phyloP scores from a whole-genome alignment of 2,888 invertebrate genomes.

The Liposcelis brunnea region DNA sequence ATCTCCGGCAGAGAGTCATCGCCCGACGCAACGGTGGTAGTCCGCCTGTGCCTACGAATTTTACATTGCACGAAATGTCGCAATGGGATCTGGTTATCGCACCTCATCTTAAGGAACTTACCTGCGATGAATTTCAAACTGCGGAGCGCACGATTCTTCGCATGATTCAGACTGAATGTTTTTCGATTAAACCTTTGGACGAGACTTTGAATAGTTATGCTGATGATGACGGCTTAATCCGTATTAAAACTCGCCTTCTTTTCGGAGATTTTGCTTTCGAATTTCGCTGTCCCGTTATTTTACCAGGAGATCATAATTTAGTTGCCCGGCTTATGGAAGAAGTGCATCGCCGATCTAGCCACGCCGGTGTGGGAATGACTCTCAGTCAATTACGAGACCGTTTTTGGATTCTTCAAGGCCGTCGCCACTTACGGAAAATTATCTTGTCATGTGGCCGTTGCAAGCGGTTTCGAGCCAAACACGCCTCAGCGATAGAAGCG shows the following conservation, averaged over 20 bases:
- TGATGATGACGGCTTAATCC: no score
- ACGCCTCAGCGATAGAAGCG: not conserved
- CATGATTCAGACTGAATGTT: slow-evolving; percentile 9
- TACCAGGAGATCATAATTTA: no score
- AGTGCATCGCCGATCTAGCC: not conserved
- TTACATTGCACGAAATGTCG: no score
- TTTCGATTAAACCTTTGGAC: not conserved
- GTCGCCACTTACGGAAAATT: slow-evolving; percentile 4
- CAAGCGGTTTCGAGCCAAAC: not conserved
- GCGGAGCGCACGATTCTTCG: slow-evolving; percentile 4
- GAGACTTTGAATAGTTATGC: no score
- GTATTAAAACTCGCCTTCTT: no score
- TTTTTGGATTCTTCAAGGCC: slow-evolving; percentile 13
- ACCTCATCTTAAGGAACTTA: not conserved
- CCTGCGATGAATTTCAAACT: slow-evolving; percentile 8
- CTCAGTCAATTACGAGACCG: slow-evolving; percentile 10
- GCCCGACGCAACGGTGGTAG: no score
- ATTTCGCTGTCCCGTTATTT: no score
- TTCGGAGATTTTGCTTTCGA: no score
- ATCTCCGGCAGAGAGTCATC: no score
- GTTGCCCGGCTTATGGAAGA: not conserved
- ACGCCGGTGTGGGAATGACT: not conserved
- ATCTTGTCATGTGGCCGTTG: not conserved
- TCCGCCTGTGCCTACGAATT: no score
- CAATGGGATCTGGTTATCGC: no score